Base-by-base conservation (phyloP, 35 echinoderm and acorn worm species). In the Antedon bifida region DNA sequence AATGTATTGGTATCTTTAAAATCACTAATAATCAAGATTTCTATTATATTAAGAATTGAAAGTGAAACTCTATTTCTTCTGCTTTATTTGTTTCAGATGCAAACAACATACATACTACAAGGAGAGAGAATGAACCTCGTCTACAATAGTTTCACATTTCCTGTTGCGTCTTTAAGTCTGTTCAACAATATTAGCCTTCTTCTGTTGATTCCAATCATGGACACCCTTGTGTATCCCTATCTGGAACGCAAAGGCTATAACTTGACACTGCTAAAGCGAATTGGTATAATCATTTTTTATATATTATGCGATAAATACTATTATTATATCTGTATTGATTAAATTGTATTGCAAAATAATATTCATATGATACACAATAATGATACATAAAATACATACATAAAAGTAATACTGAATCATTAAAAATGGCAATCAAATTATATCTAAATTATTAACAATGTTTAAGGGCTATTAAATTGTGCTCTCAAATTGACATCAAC, bases 71-170 rank as follows among this genome's bases (percentile, higher is more conserved):
- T 46, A 84, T 16, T 38, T 42, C 34, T 32, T 32, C 34, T 76
- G 35, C 76, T 23, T 19, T 12, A 51, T 85, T 38, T 55, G 30
- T 55, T 80, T 21, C 87, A 96, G 93, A 91, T 88, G 93, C 87
- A 86, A 0, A 88, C 93, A 33, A 88, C 86, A 17, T 96, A 96
- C 86, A 73, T 88, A 4, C 83, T 96, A n/a, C 93, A 96, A 87
- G 93, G 89, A 34, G 86, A 89, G 84, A 81, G 93, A 29, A 85
- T 96, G 77, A 85, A 75, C 19, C 56, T 96, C 3, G 36, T 30
- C 0, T 88, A 81, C n/a, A 79, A 64, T 5, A 35, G 16, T 14
- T 96, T 96, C 83, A 89, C 86, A 0, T 45, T 96, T 30, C 93
- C 93, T 7, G 89, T 89, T 39, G 89, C 93, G 36, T 75, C 77